Base-by-base conservation (phyloP, 2,113 vertebrate species). In the Nothobranchius furzeri region DNA sequence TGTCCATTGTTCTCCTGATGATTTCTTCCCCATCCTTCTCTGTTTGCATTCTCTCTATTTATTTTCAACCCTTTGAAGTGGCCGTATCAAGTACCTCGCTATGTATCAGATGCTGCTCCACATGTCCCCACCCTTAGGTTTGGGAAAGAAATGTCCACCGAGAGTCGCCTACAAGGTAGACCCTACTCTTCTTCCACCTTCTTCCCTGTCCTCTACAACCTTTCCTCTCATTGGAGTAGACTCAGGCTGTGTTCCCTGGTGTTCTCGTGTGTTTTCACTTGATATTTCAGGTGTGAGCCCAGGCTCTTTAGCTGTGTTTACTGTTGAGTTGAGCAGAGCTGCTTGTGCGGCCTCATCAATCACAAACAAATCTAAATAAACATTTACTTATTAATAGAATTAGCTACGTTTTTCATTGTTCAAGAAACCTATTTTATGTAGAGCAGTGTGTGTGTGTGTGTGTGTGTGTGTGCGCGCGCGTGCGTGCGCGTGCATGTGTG, bases 41-140 rank as follows among this genome's bases (percentile, higher is more conserved):
- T 89, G 79, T 88, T 79, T 84, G 64, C 75, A 52, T 85, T 86
- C 60, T 60, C 25, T 55, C 87, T 82, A 53, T 76, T 86, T 73
- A 60, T 81, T 87, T 76, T 51, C 78, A 81, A 86, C 88, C 82
- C 71, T 70, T 76, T 92, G 91, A 93, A 98, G 96, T 90, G 97
- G 96, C 92, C 96, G 96, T 93, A 97, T 98, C 95, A 97, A 96
- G 95, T 96, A 98, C 95, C 95, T 90, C 91, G 96, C 98, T 94
- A 99, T 98, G 97, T 99, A 98, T 94, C 95, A 98, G 95, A 98
- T 98, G 96, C 95, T 99, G 94, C 96, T 96, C 91, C 97, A 98
- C 95, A 98, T 98, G 96, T 96, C 95, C 93, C 97, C 96, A 84
- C 97, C 97, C 86, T 95, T 99, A 94, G 96, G 97, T 93, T 95